Conservation (phyloP, 2,888 invertebrate species). For the Ophion ellenae region DNA sequence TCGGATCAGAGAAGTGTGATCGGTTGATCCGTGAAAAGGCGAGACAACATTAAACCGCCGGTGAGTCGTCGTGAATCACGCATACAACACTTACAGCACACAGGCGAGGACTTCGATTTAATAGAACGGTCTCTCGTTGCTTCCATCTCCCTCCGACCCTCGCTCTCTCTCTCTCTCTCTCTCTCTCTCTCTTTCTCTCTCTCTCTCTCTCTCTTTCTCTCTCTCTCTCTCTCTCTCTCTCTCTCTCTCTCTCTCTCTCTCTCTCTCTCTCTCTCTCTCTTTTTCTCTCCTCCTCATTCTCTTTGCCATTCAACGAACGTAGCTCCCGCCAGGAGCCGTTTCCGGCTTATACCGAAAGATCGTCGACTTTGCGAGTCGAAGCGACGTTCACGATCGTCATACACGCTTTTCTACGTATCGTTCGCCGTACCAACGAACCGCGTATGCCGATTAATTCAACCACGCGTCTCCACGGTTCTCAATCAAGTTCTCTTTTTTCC, state of each 20-base stretch:
- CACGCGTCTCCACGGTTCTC: not conserved
- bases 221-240: too few relatives aligned
- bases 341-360: slow-evolving; percentile 68
- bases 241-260: too few relatives aligned
- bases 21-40: slow-evolving; percentile 38
- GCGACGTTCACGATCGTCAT: slow-evolving; percentile 34
- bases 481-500: not conserved
- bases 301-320: slow-evolving; percentile 68
- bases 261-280: too few relatives aligned
- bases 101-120: slow-evolving; percentile 20
- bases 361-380: slow-evolving; percentile 46
- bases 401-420: slow-evolving; percentile 54
- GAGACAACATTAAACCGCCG: slow-evolving; percentile 31
- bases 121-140: slow-evolving; percentile 35
- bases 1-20: slow-evolving; percentile 34
- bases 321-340: slow-evolving; percentile 50
- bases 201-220: too few relatives aligned
- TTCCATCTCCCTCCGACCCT: not conserved
- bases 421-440: not conserved
- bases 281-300: not conserved
- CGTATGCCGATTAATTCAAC: slow-evolving; percentile 1
- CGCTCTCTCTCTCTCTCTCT: too few relatives aligned
- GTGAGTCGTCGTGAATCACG: slow-evolving; percentile 3
- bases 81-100: not conserved
- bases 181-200: too few relatives aligned